Evolutionary conservation across 2,113 vertebrate genomes (phyloP).

Genomic region (Campylomormyrus numenius): DNA sequence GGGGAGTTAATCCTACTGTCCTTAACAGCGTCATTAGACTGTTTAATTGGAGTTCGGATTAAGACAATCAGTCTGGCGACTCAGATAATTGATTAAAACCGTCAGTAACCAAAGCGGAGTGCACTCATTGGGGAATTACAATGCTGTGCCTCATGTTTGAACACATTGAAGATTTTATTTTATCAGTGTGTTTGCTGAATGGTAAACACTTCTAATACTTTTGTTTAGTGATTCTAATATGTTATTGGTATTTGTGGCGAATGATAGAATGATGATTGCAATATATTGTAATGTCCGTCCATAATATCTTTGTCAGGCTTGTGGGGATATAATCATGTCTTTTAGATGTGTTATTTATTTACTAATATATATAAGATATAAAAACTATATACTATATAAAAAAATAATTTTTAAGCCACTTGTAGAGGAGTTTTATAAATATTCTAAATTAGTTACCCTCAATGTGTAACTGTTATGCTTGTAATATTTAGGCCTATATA

Average conservation of each 20-base stretch:
- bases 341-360: neutral
- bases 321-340: neutral
- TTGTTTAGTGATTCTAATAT: slow-evolving; percentile 16
- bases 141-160: slow-evolving; percentile 3
- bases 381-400: neutral
- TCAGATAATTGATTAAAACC: slow-evolving; percentile 47
- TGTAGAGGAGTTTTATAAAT: neutral
- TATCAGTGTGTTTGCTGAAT: slow-evolving; percentile 23
- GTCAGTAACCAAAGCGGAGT: slow-evolving; percentile 41
- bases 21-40: slow-evolving; percentile 40
- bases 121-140: slow-evolving; percentile 43
- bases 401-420: neutral
- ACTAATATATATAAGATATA: neutral
- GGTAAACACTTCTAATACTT: slow-evolving; percentile 16
- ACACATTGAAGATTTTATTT: slow-evolving; percentile 25
- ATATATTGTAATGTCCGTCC: neutral
- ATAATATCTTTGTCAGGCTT: neutral
- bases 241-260: neutral
- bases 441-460: neutral
- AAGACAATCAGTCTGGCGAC: slow-evolving; percentile 41
- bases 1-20: slow-evolving; percentile 43
- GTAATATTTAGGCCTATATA: neutral
- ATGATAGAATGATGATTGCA: neutral
- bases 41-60: slow-evolving; percentile 54
- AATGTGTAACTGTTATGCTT: neutral